Evolutionary conservation across 2,113 vertebrate genomes (phyloP).

Genomic region (Agelaius phoeniceus): DNA sequence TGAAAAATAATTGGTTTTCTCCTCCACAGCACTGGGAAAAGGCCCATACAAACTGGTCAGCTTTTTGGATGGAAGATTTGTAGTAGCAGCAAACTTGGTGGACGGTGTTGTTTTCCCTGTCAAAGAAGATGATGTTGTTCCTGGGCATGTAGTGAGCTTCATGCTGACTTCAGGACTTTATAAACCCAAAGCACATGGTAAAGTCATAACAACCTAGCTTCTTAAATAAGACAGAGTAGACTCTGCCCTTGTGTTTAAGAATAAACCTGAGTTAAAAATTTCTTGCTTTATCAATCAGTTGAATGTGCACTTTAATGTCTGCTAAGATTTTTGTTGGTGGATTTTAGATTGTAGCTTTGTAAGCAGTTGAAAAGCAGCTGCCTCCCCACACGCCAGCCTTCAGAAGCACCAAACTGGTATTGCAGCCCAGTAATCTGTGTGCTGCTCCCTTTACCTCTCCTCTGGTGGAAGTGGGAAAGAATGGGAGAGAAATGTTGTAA

Average conservation of each 20-base stretch:
- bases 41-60: conserved; percentile 88
- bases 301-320: not conserved
- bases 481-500: not conserved
- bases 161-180: conserved; percentile 93
- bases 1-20: conserved; percentile 16
- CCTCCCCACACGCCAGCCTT: accelerated
- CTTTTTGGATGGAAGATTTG: conserved; percentile 69
- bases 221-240: not conserved
- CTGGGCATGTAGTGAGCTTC: conserved; percentile 77
- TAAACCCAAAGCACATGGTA: conserved; percentile 86
- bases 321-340: not conserved
- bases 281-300: not conserved
- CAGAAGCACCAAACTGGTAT: not conserved
- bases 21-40: conserved; percentile 86
- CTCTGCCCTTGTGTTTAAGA: not conserved
- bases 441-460: not conserved
- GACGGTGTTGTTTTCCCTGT: conserved; percentile 74
- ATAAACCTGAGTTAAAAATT: not conserved
- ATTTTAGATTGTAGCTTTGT: not conserved
- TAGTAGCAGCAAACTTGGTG: conserved; percentile 72
- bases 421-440: not conserved
- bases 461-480: not conserved
- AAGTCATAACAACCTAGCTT: conserved; percentile 15
- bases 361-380: not conserved
- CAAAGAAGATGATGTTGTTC: conserved; percentile 43